These are phyloP conservation scores for Xestia rhomboidea DNA, from an alignment of 2,888 invertebrate species.

Conservation along the genomic window DNA sequence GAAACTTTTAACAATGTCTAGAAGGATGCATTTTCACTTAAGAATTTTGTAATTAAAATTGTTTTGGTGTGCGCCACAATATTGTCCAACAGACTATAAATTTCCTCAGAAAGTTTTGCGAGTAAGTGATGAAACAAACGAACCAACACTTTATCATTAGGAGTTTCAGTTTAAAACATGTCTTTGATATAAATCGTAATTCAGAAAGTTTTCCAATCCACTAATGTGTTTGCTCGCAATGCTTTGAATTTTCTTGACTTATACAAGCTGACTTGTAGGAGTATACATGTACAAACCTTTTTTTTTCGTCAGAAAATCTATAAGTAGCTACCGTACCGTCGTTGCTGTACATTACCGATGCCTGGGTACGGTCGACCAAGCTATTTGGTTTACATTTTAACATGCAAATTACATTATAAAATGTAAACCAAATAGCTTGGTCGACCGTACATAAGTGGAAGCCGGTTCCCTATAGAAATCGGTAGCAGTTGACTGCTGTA, in stretches of 20 bases:
- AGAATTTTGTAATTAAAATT: conserved; percentile 29
- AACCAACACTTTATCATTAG: conserved; percentile 58
- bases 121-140: conserved; percentile 57
- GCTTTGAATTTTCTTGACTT: conserved; percentile 17
- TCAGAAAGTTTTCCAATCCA: conserved; percentile 72
- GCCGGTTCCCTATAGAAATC: neutral
- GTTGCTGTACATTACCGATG: neutral
- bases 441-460: neutral
- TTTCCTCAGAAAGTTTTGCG: conserved; percentile 51
- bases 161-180: conserved; percentile 58
- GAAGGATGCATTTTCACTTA: neutral
- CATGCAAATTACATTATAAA: too few relatives aligned
- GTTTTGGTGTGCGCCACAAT: conserved; percentile 38
- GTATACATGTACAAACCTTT: neutral
- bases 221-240: conserved; percentile 70
- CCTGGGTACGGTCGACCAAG: too few relatives aligned
- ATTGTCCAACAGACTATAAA: conserved; percentile 55
- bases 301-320: neutral
- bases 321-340: neutral
- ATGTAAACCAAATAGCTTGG: too few relatives aligned
- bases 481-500: neutral
- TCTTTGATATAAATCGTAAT: conserved; percentile 64
- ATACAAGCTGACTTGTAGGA: neutral
- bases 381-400: too few relatives aligned
- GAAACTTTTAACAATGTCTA: neutral